phyloP scores from a whole-genome alignment of 2,888 invertebrate genomes.

The Lepetodrilus schrolli region DNA sequence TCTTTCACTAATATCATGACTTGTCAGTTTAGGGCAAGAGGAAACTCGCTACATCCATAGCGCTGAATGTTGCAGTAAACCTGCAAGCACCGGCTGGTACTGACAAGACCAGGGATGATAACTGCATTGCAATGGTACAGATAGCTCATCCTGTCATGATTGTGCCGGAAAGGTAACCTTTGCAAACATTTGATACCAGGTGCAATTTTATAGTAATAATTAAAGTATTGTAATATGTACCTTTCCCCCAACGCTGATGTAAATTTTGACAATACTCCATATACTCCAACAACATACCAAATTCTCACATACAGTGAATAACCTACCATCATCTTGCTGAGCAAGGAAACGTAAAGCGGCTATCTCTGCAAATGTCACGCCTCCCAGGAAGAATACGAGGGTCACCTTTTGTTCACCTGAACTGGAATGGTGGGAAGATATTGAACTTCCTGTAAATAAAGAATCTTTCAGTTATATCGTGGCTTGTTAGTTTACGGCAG shows the following conservation, averaged over 20 bases:
- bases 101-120: no score
- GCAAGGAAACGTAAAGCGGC: constrained; percentile 80
- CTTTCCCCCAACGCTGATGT: neutral
- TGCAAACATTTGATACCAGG: neutral
- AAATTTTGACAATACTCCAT: neutral
- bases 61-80: no score
- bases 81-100: no score
- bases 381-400: constrained; percentile 96
- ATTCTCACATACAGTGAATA: constrained; percentile 34
- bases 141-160: no score
- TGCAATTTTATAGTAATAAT: neutral
- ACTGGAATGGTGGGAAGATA: constrained; percentile 74
- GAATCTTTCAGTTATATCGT: no score
- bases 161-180: no score
- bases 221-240: neutral
- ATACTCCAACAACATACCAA: neutral
- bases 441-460: constrained; percentile 73
- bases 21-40: no score
- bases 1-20: no score
- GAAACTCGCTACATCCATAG: no score
- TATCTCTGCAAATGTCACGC: constrained; percentile 94
- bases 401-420: constrained; percentile 80
- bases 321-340: constrained; percentile 78
- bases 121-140: no score
- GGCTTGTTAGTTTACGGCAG: no score